Base-by-base conservation (phyloP, 2,113 vertebrate genomes). In the Dascyllus trimaculatus region DNA sequence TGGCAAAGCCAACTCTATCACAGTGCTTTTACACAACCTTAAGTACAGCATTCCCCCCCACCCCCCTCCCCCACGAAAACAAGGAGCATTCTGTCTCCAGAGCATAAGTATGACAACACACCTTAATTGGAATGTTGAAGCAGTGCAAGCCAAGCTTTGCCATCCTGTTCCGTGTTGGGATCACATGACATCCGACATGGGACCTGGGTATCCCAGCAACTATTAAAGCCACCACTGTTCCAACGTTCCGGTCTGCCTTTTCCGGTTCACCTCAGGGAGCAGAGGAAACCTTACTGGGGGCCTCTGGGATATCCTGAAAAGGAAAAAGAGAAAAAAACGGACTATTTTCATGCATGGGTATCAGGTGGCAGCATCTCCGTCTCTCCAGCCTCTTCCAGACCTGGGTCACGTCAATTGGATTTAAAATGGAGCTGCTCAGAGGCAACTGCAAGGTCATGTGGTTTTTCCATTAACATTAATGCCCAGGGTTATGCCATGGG, bases 21-120 rank as follows among this genome's bases (percentile, higher is more conserved):
- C 95, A 95, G 94, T 95, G 94, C 94, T 96, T 96, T 96, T 96
- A 95, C 93, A 95, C 94, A 96, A 95, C 94, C 93, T 95, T 95
- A 94, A 94, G 93, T 94, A 94, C 93, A 96, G 95, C 95, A 95
- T 94, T 92, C 93, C 92, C 93, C 7, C 91, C 90, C 4, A n/a
- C 93, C 92, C 93, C 7, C 91, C 90, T 1, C n/a, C n/a, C n/a
- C n/a, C n/a, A n/a, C 21, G 94, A 94, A 96, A 96, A 95, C 94
- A 95, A 56, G 46, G 25, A 32, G 32, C 9, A 91, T 94, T 91
- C 92, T 86, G 91, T 96, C 93, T 96, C 91, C 91, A 92, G 93
- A 93, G 92, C 83, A 92, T 93, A 92, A 94, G 84, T 80, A 93
- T 14, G 1, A 60, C 91, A 90, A 90, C 87, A 88, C 93, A 93